Base-by-base conservation (phyloP, 1,140 invertebrate genomes). In the Octopus sinensis region DNA sequence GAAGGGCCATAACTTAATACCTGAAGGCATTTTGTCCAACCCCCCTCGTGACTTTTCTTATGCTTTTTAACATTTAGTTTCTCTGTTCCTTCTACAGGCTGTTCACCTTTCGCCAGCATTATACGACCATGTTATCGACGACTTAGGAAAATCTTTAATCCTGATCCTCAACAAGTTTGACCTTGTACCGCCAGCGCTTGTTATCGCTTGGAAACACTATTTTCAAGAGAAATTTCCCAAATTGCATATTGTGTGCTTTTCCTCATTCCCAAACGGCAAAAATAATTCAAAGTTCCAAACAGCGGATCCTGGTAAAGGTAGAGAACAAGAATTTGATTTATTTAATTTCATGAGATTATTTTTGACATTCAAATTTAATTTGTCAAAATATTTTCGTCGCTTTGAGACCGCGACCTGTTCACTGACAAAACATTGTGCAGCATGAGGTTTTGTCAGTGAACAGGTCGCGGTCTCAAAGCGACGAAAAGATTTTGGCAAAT, bases 151-250 rank as follows among this genome's bases (percentile, higher is more conserved):
- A 89, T 92, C 94, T 56, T 94, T 97, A 89, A 95, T 98, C 83
- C 87, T 98, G 54, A 93, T 98, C 1, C 91, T 98, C 13, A 98
- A 98, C 88, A 99, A 99, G 92, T 94, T 97, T 77, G 97, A 98
- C 91, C 90, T 98, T 81, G 95, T 95, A 10, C 94, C 96, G 23
- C 92, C 96, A 0, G 87, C 93, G 3, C 91, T 97, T 54, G 96
- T 97, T 30, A 92, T 95, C 0, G 96, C 96, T 0, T 98, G 97
- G 97, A 94, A 94, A 87, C 89, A 95, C 77, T 97, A 96, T 88
- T 95, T 98, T 78, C 90, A 91, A 7, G 84, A 88, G 0, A 92
- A 92, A 51, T 98, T 94, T 90, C 96, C 96, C 1, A 92, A 93
- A 73, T 87, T 97, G 54, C 92, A 93, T 79, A 93, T 98, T 62